A percentile compares a stretch with the other conserved stretches of the same genome.
Evolutionary conservation across 2,113 vertebrate genomes (phyloP).

Genomic region (Numenius arquata): DNA sequence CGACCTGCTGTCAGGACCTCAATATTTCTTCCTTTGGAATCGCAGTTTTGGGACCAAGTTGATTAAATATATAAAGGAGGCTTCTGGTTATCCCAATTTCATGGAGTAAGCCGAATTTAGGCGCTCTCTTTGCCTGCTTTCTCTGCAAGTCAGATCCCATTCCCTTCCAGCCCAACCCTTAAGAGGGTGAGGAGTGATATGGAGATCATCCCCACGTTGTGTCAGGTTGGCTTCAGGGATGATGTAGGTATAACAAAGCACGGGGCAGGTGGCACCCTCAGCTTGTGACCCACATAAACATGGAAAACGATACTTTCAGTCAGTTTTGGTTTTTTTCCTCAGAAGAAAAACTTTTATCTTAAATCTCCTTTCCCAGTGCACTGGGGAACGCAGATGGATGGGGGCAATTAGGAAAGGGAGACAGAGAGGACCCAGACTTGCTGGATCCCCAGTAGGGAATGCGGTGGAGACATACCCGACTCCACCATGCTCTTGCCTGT

Average conservation of each 20-base stretch:
- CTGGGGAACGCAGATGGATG: fast-evolving
- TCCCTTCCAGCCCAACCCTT: neutral
- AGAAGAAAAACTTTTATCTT: neutral
- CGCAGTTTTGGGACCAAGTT: neutral
- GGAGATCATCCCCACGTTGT: fast-evolving
- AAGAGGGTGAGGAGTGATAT: neutral
- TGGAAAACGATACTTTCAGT: fast-evolving
- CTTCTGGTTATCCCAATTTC: neutral
- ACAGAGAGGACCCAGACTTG: neutral
- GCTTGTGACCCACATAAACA: fast-evolving
- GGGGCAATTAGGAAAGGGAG: neutral
- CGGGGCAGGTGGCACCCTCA: neutral
- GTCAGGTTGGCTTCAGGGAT: neutral
- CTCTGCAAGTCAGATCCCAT: neutral
- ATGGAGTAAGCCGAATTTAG: neutral
- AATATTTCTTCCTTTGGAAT: neutral
- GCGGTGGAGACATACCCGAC: fast-evolving
- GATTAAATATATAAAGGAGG: neutral
- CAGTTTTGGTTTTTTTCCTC: neutral
- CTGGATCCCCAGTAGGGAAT: too few relatives aligned
- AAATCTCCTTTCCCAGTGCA: neutral
- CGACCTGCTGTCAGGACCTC: neutral
- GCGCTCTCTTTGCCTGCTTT: neutral
- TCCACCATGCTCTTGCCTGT: fast-evolving
- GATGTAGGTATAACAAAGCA: fast-evolving